Percentiles rank a stretch among this genome's conserved stretches.
Conservation (phyloP, 2,888 invertebrate species). For the Chloroclysta siterata region DNA sequence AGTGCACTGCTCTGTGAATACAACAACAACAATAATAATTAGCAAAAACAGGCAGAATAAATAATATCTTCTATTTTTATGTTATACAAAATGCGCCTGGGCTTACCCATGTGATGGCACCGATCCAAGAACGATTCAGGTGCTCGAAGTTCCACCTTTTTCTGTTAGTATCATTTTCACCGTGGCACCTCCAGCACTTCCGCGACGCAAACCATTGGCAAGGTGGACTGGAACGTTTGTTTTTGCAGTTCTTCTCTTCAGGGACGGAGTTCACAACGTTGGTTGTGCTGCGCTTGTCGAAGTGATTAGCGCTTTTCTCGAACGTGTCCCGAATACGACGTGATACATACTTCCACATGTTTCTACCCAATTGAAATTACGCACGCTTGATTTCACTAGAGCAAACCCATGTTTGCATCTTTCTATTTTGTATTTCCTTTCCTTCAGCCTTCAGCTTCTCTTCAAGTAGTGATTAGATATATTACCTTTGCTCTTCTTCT, state of each 20-base stretch:
- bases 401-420: conserved; percentile 34
- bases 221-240: conserved; percentile 44
- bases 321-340: conserved; percentile 79
- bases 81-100: neutral
- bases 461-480: no score
- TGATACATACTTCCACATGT: conserved; percentile 84
- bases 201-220: conserved; percentile 62
- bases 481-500: no score
- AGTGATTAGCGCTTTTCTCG: conserved; percentile 77
- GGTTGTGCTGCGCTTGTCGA: conserved; percentile 76
- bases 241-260: conserved; percentile 55
- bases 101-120: conserved; percentile 84
- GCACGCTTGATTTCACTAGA: conserved; percentile 12
- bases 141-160: conserved; percentile 75
- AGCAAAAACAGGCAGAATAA: neutral
- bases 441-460: no score
- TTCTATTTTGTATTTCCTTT: no score
- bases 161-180: conserved; percentile 65
- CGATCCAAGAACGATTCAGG: conserved; percentile 75
- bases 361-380: conserved; percentile 39
- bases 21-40: conserved; percentile 17
- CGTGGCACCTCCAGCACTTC: conserved; percentile 57
- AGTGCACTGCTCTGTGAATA: conserved; percentile 84
- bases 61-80: neutral
- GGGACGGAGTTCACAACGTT: conserved; percentile 62